phyloP scores from a whole-genome alignment of 2,113 vertebrate species.

The Ivindomyrus marchei region DNA sequence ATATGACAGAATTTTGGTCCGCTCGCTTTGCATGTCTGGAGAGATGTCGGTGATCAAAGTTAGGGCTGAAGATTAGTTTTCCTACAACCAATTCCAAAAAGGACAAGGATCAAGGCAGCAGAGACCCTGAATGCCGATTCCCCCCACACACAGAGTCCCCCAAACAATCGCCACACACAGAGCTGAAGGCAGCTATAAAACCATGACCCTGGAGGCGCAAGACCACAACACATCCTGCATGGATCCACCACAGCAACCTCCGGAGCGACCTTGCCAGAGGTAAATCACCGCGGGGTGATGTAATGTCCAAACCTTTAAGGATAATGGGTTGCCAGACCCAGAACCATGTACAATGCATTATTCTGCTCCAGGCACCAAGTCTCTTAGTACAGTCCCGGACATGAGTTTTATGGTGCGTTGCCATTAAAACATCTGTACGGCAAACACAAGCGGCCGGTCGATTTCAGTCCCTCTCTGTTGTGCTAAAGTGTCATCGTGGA shows the following conservation, averaged over 20 bases:
- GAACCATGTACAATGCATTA: neutral
- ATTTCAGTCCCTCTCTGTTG: slow-evolving; percentile 58
- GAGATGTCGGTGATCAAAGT: neutral
- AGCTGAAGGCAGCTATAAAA: neutral
- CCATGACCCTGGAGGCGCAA: neutral
- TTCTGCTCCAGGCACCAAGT: neutral
- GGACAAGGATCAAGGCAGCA: neutral
- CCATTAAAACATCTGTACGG: neutral
- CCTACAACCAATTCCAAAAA: neutral
- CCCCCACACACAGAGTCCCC: neutral
- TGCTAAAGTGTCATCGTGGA: slow-evolving; percentile 53
- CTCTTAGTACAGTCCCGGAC: neutral
- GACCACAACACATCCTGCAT: neutral
- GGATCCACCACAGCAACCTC: neutral
- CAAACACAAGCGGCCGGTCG: slow-evolving; percentile 36
- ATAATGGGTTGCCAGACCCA: neutral
- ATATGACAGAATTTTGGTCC: neutral
- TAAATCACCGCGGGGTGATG: neutral
- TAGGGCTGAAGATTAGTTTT: neutral
- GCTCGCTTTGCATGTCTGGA: neutral
- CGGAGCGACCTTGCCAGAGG: neutral
- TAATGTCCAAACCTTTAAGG: neutral
- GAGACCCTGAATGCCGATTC: neutral
- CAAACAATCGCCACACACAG: neutral
- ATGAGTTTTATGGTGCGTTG: neutral